These are phyloP conservation scores for Lymantria monacha DNA, from an alignment of 2,888 invertebrate genomes.

Conservation along the genomic window DNA sequence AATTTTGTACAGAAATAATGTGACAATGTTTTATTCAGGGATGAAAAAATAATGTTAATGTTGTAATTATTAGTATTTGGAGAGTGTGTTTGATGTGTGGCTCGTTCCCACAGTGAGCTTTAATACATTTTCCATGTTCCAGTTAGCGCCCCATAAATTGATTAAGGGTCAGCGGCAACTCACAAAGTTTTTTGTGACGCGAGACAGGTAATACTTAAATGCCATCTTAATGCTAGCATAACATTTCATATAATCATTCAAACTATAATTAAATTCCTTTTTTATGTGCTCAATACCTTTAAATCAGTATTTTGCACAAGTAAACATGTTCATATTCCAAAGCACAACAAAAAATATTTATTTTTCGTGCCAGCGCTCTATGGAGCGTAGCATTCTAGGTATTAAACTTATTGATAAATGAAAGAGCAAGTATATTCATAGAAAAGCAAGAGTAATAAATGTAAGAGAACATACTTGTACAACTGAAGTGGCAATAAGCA, in stretches of 20 bases:
- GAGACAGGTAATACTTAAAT: slow-evolving; percentile 60
- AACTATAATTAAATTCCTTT: slow-evolving; percentile 14
- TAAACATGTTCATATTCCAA: no score
- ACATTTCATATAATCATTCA: slow-evolving; percentile 25
- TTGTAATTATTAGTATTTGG: slow-evolving; percentile 43
- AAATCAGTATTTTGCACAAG: no score
- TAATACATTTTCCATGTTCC: slow-evolving; percentile 82
- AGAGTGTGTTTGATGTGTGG: slow-evolving; percentile 59
- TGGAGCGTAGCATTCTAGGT: no score
- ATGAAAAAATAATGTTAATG: slow-evolving; percentile 26
- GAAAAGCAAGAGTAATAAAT: no score
- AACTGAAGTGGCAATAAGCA: no score
- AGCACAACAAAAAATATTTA: no score
- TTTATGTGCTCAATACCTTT: no score
- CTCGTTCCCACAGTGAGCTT: slow-evolving; percentile 73
- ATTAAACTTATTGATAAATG: no score
- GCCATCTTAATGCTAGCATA: slow-evolving; percentile 40
- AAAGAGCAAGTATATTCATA: no score
- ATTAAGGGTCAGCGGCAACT: slow-evolving; percentile 75
- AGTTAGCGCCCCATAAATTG: slow-evolving; percentile 82
- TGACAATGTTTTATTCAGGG: slow-evolving; percentile 2
- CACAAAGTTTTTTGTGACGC: slow-evolving; percentile 67
- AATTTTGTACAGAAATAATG: not conserved
- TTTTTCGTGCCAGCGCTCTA: no score
- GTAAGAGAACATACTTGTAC: no score